Evolutionary conservation across 2,888 invertebrate species (phyloP).

Genomic region (Diaphora mendica): DNA sequence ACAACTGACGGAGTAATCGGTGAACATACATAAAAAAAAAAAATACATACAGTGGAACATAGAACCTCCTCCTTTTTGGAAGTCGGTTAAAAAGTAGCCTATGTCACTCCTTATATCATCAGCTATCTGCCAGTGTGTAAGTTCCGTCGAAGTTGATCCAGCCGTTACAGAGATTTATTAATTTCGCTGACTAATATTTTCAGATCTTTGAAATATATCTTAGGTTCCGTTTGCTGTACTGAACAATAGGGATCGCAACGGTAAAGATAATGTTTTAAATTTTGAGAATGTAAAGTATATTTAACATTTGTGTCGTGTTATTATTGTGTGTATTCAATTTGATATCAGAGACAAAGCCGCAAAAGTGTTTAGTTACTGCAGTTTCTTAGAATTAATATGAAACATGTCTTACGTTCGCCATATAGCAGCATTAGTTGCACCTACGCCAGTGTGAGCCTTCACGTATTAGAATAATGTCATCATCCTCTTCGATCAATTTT

Average conservation of each 20-base stretch:
- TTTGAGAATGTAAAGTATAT: neutral
- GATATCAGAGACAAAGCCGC: neutral
- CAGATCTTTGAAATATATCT: conserved; percentile 12
- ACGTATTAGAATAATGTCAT: too few relatives aligned
- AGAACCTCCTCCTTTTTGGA: too few relatives aligned
- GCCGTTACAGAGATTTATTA: too few relatives aligned
- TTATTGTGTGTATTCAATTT: neutral
- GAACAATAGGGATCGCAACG: conserved; percentile 30
- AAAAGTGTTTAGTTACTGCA: neutral
- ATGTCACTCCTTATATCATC: too few relatives aligned
- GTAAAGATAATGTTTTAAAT: conserved; percentile 17
- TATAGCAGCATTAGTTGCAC: neutral
- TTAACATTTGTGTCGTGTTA: neutral
- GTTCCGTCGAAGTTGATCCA: too few relatives aligned
- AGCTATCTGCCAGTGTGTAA: too few relatives aligned
- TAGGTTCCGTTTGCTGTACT: conserved; percentile 16
- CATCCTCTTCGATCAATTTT: too few relatives aligned
- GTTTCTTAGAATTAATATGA: neutral
- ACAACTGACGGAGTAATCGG: too few relatives aligned
- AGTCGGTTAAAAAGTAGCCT: too few relatives aligned
- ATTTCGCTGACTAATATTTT: too few relatives aligned
- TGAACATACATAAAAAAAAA: too few relatives aligned
- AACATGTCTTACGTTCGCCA: neutral
- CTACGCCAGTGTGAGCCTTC: neutral
- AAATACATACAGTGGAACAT: too few relatives aligned